A percentile compares a stretch with the other conserved stretches of the same genome.
Evolutionary conservation across 2,113 vertebrate species (phyloP).

Genomic region (Ailurus styani): DNA sequence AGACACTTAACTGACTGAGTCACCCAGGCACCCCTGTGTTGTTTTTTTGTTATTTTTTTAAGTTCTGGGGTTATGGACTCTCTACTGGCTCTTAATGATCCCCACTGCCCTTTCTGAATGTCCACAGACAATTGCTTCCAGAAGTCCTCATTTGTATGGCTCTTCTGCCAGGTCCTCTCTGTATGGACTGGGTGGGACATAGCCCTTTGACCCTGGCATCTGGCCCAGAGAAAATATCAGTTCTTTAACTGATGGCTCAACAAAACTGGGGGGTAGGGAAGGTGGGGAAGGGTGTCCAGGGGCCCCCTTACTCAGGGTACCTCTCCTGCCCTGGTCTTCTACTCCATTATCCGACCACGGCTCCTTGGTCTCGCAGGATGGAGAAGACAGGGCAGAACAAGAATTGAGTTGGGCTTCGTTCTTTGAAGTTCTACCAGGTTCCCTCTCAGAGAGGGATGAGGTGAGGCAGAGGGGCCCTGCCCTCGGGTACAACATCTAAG

Average conservation of each 20-base stretch:
- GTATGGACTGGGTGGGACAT: not conserved
- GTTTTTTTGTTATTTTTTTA: not conserved
- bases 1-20: too few relatives aligned
- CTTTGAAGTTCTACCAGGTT: not conserved
- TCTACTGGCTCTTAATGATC: not conserved
- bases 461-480: not conserved
- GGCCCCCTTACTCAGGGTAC: not conserved
- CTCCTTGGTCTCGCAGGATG: not conserved
- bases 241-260: not conserved
- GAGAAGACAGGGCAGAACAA: not conserved
- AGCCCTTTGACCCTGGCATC: not conserved
- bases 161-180: not conserved
- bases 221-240: not conserved
- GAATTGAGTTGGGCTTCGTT: not conserved
- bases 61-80: slow-evolving; percentile 5
- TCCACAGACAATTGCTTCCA: slow-evolving; percentile 32
- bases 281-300: not conserved
- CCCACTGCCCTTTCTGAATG: not conserved
- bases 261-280: not conserved
- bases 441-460: not conserved
- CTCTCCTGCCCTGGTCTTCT: not conserved
- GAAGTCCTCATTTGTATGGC: not conserved
- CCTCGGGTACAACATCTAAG: not conserved
- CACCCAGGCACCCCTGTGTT: not conserved
- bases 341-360: rapidly evolving